These are phyloP conservation scores for Carcinoscorpius rotundicauda DNA, from an alignment of 1,140 invertebrate species.

Conservation along the genomic window DNA sequence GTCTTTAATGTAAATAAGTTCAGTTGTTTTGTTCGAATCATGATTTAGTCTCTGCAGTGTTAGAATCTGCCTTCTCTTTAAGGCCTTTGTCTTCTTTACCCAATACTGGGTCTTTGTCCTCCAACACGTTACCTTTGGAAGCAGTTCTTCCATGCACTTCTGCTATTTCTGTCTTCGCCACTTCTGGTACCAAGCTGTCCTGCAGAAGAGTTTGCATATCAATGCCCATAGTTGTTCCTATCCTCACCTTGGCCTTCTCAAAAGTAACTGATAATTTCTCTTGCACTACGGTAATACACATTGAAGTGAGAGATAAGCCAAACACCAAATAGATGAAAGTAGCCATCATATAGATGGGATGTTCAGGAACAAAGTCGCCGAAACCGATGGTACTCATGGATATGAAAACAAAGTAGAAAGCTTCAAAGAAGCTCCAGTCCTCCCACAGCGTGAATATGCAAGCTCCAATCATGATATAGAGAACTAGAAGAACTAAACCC, in stretches of 20 bases:
- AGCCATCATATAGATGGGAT: slow-evolving; percentile 82
- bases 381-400: slow-evolving; percentile 90
- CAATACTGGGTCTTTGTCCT: too few species aligned
- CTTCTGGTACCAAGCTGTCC: slow-evolving; percentile 8
- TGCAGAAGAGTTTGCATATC: slow-evolving; percentile 49
- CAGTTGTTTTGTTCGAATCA: too few species aligned
- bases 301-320: slow-evolving; percentile 83
- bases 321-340: slow-evolving; percentile 88
- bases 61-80: too few species aligned
- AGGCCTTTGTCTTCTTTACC: too few species aligned
- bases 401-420: slow-evolving; percentile 90
- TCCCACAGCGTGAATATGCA: slow-evolving; percentile 63
- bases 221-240: slow-evolving; percentile 69
- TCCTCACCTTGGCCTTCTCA: slow-evolving; percentile 65
- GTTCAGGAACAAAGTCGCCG: slow-evolving; percentile 74
- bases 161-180: too few species aligned
- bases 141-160: too few species aligned
- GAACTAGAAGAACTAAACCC: slow-evolving; percentile 61
- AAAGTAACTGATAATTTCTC: slow-evolving; percentile 67
- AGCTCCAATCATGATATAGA: slow-evolving; percentile 75
- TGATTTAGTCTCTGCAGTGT: too few species aligned
- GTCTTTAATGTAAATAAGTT: too few species aligned
- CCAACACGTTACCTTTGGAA: too few species aligned
- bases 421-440: slow-evolving; percentile 69
- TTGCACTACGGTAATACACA: slow-evolving; percentile 95